Evolutionary conservation across 2,888 invertebrate genomes (phyloP), one percentile per base, ranked within the genome.

Genomic region (Trachelus iudaicus): DNA sequence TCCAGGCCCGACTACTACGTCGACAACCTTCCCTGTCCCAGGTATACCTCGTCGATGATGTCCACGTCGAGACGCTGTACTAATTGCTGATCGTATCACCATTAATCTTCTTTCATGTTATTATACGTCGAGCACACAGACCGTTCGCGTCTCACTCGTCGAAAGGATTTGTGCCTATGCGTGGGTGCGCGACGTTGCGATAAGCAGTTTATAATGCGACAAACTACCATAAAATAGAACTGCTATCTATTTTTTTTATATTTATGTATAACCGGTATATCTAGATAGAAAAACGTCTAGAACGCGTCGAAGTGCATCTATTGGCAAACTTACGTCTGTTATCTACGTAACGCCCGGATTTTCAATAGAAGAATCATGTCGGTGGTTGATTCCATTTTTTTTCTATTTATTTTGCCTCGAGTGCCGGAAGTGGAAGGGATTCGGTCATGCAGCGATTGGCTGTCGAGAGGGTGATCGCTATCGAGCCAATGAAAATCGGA

Each of bases 1-100:
- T 97, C 93, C 95, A 96, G 88, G 95, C 96, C 87, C 93, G 95
- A 84, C 93, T 95, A 83, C 94, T 96, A 90, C 95, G 94, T 87
- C 93, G 94, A 83, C 94, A 94, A 92, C 94, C 94, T 89, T 94
- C 94, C 89, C 94, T 94, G 87, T 93, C 93, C 82, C 93, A 93
- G 92, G 93, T 93, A 92, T 83, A 83, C 75, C 37, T 34, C 31
- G 31, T 31, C 71, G 11, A 34, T 30, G 31, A 71, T 31, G 34
- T 71, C 71, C 31, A 30, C 31, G 31, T 71, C 71, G 71, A 56
- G 23, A 23, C 56, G 56, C 56, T 56, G 23, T 23, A 23, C 56
- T 56, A 56, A 56, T 56, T 23, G 56, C 56, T 56, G 56, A 56
- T 56, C 56, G 9, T 23, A 23, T 56, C 56, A 9, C 9, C 56